Conservation (phyloP, 2,888 invertebrate species). For the Microctonus brassicae region DNA sequence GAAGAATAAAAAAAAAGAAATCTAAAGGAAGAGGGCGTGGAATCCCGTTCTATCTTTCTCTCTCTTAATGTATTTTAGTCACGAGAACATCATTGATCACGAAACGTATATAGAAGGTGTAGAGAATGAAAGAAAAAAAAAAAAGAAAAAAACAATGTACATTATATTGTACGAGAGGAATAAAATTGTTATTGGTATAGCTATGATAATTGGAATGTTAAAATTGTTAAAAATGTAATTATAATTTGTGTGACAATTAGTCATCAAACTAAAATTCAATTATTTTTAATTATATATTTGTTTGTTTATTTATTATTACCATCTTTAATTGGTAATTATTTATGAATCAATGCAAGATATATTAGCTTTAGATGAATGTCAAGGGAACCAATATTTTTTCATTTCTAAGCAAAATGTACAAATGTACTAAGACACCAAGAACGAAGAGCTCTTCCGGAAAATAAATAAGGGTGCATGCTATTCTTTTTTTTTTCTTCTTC, state of each 20-base stretch:
- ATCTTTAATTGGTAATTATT: background rate
- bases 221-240: conserved; percentile 2
- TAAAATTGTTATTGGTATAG: conserved; percentile 24
- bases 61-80: conserved; percentile 43
- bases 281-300: background rate
- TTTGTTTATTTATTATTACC: background rate
- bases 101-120: conserved; percentile 16
- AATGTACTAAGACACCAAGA: conserved; percentile 16
- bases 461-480: conserved; percentile 32
- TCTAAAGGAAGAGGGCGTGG: conserved; percentile 32
- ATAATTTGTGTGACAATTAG: background rate
- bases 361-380: background rate
- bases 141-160: conserved; percentile 10
- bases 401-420: background rate
- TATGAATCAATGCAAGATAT: background rate
- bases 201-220: background rate
- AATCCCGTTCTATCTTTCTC: conserved; percentile 8
- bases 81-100: conserved; percentile 48
- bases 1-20: conserved; percentile 12
- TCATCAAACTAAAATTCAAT: background rate
- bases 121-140: conserved; percentile 18
- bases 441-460: conserved; percentile 30
- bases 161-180: conserved; percentile 9
- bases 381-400: conserved; percentile 11
- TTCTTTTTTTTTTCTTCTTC: conserved; percentile 15